These are phyloP conservation scores for Epinotia bilunana DNA, from an alignment of 2,888 invertebrate species.

Conservation along the genomic window DNA sequence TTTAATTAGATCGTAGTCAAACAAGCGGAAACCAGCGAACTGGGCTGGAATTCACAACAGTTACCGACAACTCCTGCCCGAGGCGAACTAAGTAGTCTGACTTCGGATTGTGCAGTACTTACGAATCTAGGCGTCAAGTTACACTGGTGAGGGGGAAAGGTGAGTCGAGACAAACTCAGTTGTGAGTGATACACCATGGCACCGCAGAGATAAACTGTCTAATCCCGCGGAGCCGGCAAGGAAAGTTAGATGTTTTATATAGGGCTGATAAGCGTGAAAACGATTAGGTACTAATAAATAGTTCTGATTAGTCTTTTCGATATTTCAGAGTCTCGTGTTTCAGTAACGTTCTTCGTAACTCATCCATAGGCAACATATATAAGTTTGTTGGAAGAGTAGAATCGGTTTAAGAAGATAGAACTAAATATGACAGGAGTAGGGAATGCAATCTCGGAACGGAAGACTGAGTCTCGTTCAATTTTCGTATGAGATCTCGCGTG, in stretches of 20 bases:
- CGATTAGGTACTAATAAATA: neutral
- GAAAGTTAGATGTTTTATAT: slow-evolving; percentile 6
- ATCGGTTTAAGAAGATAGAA: too few relatives aligned
- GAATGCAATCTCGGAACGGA: too few relatives aligned
- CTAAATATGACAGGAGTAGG: too few relatives aligned
- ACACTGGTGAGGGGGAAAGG: neutral
- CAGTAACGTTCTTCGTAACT: neutral
- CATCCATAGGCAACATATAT: too few relatives aligned
- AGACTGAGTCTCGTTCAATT: too few relatives aligned
- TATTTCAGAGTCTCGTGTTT: neutral
- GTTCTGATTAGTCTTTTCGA: neutral
- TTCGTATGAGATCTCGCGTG: too few relatives aligned
- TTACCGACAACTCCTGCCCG: neutral
- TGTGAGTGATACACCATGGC: neutral
- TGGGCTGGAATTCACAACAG: neutral
- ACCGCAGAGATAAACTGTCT: neutral
- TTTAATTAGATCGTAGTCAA: slow-evolving; percentile 38
- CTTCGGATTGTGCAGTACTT: neutral
- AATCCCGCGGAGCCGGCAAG: neutral
- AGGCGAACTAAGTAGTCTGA: neutral
- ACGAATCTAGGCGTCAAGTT: neutral
- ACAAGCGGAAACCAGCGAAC: slow-evolving; percentile 14
- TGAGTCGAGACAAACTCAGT: neutral
- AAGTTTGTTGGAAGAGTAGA: too few relatives aligned
- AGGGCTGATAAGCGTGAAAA: neutral